phyloP scores from a whole-genome alignment of 2,113 vertebrate genomes.

The Phycodurus eques region DNA sequence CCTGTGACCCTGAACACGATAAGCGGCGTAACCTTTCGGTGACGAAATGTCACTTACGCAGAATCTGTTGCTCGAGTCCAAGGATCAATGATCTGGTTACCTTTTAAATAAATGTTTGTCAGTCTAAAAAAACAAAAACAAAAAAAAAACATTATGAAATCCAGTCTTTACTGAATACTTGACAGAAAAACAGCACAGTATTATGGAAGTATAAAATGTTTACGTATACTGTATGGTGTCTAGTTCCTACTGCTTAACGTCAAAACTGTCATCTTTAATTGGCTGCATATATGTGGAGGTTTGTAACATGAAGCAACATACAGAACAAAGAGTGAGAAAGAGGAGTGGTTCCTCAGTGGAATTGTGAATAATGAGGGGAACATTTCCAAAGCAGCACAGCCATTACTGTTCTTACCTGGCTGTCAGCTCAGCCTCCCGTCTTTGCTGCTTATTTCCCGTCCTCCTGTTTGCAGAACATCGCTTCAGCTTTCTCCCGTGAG shows the following conservation, averaged over 20 bases:
- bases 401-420: conserved; percentile 42
- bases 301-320: conserved; percentile 46
- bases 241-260: neutral
- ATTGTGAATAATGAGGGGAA: conserved; percentile 63
- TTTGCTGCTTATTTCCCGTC: conserved; percentile 47
- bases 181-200: neutral
- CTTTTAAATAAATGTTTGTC: neutral
- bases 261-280: conserved; percentile 40
- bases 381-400: conserved; percentile 42
- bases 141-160: neutral
- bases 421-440: conserved; percentile 57
- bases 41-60: no score
- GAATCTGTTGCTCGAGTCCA: no score
- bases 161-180: conserved; percentile 16
- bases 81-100: no score
- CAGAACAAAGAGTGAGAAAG: conserved; percentile 28
- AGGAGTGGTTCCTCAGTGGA: conserved; percentile 33
- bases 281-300: conserved; percentile 57
- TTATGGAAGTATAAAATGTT: neutral
- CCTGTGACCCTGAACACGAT: no score
- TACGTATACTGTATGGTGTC: neutral
- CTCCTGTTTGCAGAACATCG: conserved; percentile 42
- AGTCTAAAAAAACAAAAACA: neutral
- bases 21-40: no score
- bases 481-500: conserved; percentile 58